A percentile compares a stretch with the other conserved stretches of the same genome.
These are phyloP conservation scores for Cladorhizidae sp. DNA, from an alignment of 37 sponge, comb jelly and placozoan species.

Conservation along the genomic window DNA sequence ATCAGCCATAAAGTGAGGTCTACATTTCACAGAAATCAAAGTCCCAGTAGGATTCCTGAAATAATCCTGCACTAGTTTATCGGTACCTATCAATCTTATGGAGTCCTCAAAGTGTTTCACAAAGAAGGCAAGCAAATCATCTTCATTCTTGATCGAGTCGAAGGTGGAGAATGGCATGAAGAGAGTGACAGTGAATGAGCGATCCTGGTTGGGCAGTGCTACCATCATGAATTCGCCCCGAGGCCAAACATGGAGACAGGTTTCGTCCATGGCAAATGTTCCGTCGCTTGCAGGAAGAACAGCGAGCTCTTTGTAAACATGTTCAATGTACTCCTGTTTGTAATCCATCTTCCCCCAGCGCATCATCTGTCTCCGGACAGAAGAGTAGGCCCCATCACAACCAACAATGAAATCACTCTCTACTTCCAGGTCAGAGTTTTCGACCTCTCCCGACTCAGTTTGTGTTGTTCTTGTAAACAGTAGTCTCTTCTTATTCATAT, in stretches of 20 bases:
- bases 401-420: slow-evolving; percentile 76
- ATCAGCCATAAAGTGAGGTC: slow-evolving; percentile 68
- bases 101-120: slow-evolving; percentile 75
- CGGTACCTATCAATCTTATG: slow-evolving; percentile 64
- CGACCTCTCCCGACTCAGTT: not conserved
- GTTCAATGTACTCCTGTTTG: slow-evolving; percentile 80
- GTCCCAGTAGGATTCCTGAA: slow-evolving; percentile 65
- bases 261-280: slow-evolving; percentile 70
- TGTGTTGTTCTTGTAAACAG: slow-evolving; percentile 11
- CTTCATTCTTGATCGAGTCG: slow-evolving; percentile 62
- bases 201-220: slow-evolving; percentile 81
- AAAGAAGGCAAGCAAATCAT: slow-evolving; percentile 74
- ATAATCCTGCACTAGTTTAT: slow-evolving; percentile 66
- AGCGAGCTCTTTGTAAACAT: slow-evolving; percentile 88
- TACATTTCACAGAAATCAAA: slow-evolving; percentile 81
- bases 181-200: slow-evolving; percentile 82
- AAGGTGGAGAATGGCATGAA: slow-evolving; percentile 79
- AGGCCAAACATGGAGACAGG: slow-evolving; percentile 93
- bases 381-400: slow-evolving; percentile 85
- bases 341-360: slow-evolving; percentile 69
- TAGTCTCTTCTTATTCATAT: slow-evolving; percentile 39
- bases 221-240: slow-evolving; percentile 88
- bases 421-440: not conserved
- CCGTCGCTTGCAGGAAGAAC: slow-evolving; percentile 65
- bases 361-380: slow-evolving; percentile 82